phyloP scores from a whole-genome alignment of 2,888 invertebrate genomes.

The Idaea dimidiata region DNA sequence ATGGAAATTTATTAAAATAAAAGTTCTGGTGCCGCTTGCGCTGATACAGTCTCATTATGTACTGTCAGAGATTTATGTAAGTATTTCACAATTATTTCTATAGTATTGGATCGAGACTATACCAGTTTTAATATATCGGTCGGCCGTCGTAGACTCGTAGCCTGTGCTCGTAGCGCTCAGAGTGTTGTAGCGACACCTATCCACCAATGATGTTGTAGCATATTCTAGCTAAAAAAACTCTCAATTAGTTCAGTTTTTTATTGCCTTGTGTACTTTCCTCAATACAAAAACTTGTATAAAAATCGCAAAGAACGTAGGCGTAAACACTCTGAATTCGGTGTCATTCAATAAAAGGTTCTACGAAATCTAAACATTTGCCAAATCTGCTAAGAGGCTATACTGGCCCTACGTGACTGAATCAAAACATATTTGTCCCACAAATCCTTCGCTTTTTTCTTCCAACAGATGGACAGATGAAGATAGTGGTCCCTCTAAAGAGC shows the following conservation, averaged over 20 bases:
- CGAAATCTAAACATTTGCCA: slow-evolving; percentile 66
- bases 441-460: slow-evolving; percentile 71
- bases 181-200: background rate
- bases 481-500: slow-evolving; percentile 68
- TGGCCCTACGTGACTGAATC: slow-evolving; percentile 72
- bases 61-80: background rate
- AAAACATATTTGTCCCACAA: slow-evolving; percentile 75
- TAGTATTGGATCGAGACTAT: background rate
- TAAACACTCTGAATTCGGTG: slow-evolving; percentile 43
- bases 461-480: slow-evolving; percentile 73
- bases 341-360: slow-evolving; percentile 62
- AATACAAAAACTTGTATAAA: slow-evolving; percentile 8
- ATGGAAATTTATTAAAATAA: background rate
- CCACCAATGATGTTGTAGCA: slow-evolving; percentile 8
- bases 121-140: background rate
- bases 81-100: background rate
- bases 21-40: no score
- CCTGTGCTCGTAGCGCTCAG: background rate
- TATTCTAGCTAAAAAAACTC: slow-evolving; percentile 15
- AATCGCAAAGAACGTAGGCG: slow-evolving; percentile 20
- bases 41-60: no score
- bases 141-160: background rate
- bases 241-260: background rate
- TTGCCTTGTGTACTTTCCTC: background rate
- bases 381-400: slow-evolving; percentile 74